A percentile compares a stretch with the other conserved stretches of the same genome.
phyloP scores from a whole-genome alignment of 2,888 invertebrate species.

The Watsonalla binaria region DNA sequence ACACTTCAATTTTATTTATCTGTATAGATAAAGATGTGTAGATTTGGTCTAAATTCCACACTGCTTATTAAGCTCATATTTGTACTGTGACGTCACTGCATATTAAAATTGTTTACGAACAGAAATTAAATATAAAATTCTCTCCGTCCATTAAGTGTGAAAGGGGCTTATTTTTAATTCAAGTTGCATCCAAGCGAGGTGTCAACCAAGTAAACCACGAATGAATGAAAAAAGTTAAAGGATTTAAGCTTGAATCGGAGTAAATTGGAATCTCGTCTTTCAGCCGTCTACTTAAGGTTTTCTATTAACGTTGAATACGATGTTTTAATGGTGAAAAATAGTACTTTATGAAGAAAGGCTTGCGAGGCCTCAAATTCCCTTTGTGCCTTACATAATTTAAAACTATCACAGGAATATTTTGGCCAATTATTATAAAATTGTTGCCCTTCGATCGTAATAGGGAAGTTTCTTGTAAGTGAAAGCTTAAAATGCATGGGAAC shows the following conservation, averaged over 20 bases:
- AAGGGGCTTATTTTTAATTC: constrained; percentile 9
- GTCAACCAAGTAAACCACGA: constrained; percentile 2
- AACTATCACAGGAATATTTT: too few relatives aligned
- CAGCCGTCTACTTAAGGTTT: constrained; percentile 12
- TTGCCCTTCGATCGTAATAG: too few relatives aligned
- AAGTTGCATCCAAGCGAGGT: constrained; percentile 5
- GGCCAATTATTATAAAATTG: too few relatives aligned
- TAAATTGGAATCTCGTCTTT: constrained; percentile 26
- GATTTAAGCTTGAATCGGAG: constrained; percentile 26
- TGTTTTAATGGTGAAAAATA: background rate
- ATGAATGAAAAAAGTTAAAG: constrained; percentile 2
- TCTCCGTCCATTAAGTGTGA: background rate
- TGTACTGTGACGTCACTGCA: background rate
- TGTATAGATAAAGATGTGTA: too few relatives aligned
- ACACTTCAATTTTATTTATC: too few relatives aligned
- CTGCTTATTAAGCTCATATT: too few relatives aligned
- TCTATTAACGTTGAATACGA: constrained; percentile 6
- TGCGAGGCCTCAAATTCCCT: too few relatives aligned
- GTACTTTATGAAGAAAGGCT: background rate
- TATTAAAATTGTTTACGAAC: background rate
- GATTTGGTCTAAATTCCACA: too few relatives aligned
- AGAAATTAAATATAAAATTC: constrained; percentile 3
- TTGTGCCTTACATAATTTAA: too few relatives aligned
- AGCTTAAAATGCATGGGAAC: too few relatives aligned
- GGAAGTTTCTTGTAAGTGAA: too few relatives aligned